A percentile compares a stretch with the other conserved stretches of the same genome.
Evolutionary conservation across 1,140 invertebrate genomes (phyloP).

Genomic region (Thalassaphorura encarpata): DNA sequence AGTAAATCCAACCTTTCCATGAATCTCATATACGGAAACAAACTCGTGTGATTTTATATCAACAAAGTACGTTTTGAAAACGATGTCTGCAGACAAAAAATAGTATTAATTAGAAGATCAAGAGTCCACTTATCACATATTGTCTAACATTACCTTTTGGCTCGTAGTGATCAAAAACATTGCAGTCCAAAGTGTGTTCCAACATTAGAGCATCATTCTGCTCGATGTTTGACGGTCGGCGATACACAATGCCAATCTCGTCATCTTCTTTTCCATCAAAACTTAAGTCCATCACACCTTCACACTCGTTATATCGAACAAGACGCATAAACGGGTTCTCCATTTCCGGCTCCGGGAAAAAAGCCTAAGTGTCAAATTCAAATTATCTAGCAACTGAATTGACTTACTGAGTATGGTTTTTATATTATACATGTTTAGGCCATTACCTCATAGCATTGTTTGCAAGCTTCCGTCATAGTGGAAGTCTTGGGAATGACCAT

Average conservation of each 20-base stretch:
- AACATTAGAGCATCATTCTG: background rate
- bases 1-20: background rate
- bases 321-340: background rate
- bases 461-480: background rate
- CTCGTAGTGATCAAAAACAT: background rate
- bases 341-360: background rate
- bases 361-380: background rate
- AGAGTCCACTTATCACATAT: background rate
- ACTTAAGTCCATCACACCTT: background rate
- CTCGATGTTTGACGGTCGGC: background rate
- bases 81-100: constrained; percentile 5
- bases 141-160: too few relatives aligned
- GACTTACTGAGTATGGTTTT: background rate
- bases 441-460: background rate
- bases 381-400: background rate
- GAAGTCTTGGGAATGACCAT: constrained; percentile 1
- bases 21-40: background rate
- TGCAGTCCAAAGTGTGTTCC: background rate
- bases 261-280: background rate
- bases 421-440: background rate
- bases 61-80: background rate
- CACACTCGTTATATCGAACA: background rate
- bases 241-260: too few relatives aligned
- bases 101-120: background rate
- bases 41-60: background rate